phyloP scores from a whole-genome alignment of 2,888 invertebrate genomes.

The Campoplex nolae region DNA sequence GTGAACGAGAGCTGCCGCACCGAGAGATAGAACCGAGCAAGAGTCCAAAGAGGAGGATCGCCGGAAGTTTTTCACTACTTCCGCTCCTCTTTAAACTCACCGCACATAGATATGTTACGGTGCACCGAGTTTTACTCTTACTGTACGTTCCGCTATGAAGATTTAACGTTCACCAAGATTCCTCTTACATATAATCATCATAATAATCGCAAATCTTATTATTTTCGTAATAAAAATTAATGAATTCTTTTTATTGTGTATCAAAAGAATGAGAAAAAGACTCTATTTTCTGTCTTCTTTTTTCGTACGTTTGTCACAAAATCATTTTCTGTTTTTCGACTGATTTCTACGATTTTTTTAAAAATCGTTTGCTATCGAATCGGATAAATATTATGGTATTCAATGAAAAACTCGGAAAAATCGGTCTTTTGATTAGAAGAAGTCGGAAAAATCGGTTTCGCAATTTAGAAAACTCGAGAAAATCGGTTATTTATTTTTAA shows the following conservation, averaged over 20 bases:
- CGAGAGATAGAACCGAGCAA: constrained; percentile 27
- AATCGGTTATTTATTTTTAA: too few relatives aligned
- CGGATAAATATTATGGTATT: not conserved
- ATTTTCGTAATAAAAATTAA: constrained; percentile 4
- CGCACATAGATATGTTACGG: constrained; percentile 42
- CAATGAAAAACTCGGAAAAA: too few relatives aligned
- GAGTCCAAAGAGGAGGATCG: constrained; percentile 31
- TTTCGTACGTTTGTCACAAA: not conserved
- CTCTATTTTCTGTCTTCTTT: not conserved
- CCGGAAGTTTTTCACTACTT: constrained; percentile 60
- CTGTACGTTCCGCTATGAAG: constrained; percentile 20
- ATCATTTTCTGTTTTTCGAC: not conserved
- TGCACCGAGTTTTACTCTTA: constrained; percentile 50
- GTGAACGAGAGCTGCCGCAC: not conserved
- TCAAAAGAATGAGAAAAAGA: not conserved
- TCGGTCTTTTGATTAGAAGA: too few relatives aligned
- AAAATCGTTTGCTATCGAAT: not conserved
- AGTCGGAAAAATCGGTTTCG: too few relatives aligned
- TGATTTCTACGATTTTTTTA: not conserved
- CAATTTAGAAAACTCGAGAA: too few relatives aligned
- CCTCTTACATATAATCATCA: constrained; percentile 20
- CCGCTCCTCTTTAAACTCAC: constrained; percentile 44
- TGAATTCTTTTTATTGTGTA: not conserved
- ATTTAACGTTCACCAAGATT: constrained; percentile 34
- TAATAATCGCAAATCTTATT: constrained; percentile 1